phyloP scores from a whole-genome alignment of 2,113 vertebrate genomes.

The Cacatua alba region DNA sequence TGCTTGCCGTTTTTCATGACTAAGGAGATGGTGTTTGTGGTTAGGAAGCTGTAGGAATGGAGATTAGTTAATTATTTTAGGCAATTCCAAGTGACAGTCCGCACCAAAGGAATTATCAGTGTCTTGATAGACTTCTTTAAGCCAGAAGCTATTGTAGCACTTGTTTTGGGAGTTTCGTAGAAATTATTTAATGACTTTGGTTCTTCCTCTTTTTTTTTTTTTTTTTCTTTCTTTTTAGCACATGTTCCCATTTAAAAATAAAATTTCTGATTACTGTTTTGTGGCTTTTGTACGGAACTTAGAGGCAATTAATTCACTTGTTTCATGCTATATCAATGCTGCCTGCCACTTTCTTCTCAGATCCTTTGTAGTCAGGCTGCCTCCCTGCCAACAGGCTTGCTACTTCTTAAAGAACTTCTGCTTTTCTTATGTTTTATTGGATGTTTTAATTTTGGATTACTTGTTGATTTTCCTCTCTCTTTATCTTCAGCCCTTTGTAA shows the following conservation, averaged over 20 bases:
- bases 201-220: background rate
- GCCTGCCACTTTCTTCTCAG: background rate
- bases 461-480: background rate
- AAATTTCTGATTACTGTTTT: background rate
- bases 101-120: background rate
- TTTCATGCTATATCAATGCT: background rate
- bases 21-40: background rate
- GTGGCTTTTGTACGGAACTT: slow-evolving; percentile 21
- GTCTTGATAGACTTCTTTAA: background rate
- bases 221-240: background rate
- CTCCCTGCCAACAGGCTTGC: background rate
- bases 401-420: background rate
- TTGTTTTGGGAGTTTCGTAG: background rate
- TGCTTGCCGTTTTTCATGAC: background rate
- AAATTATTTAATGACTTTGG: background rate
- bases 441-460: background rate
- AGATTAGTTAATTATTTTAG: background rate
- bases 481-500: background rate
- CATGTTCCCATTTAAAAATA: slow-evolving; percentile 39
- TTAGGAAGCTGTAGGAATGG: background rate
- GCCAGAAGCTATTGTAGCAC: background rate
- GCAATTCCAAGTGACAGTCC: background rate
- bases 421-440: slow-evolving; percentile 29
- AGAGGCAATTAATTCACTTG: background rate
- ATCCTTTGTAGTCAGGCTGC: slow-evolving; percentile 13